Conservation (phyloP, 2,113 vertebrate genomes). For the Catagonus wagneri region DNA sequence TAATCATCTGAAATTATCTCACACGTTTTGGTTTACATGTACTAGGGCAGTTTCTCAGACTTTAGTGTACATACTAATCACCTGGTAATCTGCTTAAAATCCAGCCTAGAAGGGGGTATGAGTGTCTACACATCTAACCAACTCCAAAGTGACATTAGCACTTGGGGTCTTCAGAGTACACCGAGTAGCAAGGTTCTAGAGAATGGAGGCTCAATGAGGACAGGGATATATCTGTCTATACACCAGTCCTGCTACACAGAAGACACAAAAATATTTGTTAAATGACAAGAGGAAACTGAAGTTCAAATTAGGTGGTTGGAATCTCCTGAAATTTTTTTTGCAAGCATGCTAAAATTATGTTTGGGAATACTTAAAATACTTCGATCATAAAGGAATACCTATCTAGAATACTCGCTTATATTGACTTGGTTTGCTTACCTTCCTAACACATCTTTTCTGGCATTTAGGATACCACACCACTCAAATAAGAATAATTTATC, state of each 20-base stretch:
- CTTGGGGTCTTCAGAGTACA: background rate
- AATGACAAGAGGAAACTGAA: conserved; percentile 29
- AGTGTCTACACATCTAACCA: background rate
- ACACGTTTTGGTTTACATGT: background rate
- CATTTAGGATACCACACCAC: background rate
- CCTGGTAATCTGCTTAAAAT: conserved; percentile 17
- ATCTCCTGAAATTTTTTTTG: background rate
- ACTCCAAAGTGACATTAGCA: background rate
- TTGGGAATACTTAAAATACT: background rate
- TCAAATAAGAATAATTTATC: background rate
- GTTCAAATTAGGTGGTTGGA: background rate
- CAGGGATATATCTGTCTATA: background rate
- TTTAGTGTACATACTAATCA: background rate
- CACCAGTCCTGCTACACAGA: background rate
- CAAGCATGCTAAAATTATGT: background rate
- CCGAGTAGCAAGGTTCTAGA: background rate
- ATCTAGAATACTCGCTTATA: background rate
- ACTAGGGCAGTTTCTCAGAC: background rate
- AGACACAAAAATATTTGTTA: background rate
- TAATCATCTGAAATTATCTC: conserved; percentile 6
- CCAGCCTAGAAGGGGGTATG: background rate
- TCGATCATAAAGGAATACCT: background rate
- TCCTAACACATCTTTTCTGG: conserved; percentile 32
- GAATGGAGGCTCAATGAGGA: background rate
- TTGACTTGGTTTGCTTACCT: conserved; percentile 1